Base-by-base conservation (phyloP, 2,113 vertebrate genomes). In the Leucopsar rothschildi region DNA sequence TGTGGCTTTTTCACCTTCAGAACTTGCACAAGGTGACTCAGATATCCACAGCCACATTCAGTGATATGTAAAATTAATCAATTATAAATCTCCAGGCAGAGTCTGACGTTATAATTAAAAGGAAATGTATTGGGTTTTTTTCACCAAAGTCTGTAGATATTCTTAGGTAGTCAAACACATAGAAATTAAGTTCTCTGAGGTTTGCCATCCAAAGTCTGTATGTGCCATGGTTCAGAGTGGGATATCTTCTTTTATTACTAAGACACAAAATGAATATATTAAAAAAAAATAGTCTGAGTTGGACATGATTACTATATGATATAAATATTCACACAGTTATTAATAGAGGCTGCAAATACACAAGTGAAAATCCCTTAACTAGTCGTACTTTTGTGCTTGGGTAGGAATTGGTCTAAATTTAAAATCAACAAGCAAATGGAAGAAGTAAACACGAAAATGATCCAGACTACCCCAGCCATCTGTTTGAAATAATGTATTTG, bases 1-100 rank as follows among this genome's bases (percentile, higher is more conserved):
- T 94, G 94, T 93, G 95, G 82, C 39, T 93, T 95, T 94, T 92
- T 88, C 79, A 81, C 94, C 85, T 96, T 95, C 76, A 90, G 85
- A 66, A 73, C 33, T 81, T 45, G 9, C 31, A 23, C 44, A 75
- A 80, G 57, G 71, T 86, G 64, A 86, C 61, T 85, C 84, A 59
- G 75, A 63, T 70, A 70, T 19, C 29, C 25, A 23, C 50, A 88
- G 33, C 22, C 20, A 60, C 37, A 4, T 49, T 49, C 53, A 61
- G 20, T 50, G 45, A 27, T 56, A 83, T 9, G n/a, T 55, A 33
- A 86, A 86, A 87, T 47, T 31, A 45, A 60, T 78, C 31, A 89
- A 78, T 84, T 82, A 37, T 64, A 73, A n/a, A 59, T 79, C 22
- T 66, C 35, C 40, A 73, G 76, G 27, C 25, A 59, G 61, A 82